These are phyloP conservation scores for Yponomeuta plumbellus DNA, from an alignment of 2,888 invertebrate genomes.

Conservation along the genomic window DNA sequence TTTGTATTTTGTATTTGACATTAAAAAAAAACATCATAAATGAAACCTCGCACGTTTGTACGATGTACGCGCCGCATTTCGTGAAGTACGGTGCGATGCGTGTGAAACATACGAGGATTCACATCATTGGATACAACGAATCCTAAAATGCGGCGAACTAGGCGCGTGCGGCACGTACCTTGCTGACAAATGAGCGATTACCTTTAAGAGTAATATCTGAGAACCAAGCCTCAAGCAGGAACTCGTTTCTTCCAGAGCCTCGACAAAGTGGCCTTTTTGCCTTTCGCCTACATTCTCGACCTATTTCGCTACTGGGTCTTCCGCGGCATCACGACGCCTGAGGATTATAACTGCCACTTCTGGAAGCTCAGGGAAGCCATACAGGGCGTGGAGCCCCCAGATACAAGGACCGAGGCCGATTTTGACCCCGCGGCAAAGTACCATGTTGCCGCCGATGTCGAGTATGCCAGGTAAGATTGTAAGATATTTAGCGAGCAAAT, in stretches of 20 bases:
- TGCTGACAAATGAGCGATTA: too few relatives aligned
- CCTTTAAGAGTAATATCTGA: too few relatives aligned
- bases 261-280: slow-evolving; percentile 82
- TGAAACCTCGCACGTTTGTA: too few relatives aligned
- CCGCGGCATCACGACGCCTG: slow-evolving; percentile 74
- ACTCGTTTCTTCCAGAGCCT: slow-evolving; percentile 36
- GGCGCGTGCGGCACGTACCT: too few relatives aligned
- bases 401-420: slow-evolving; percentile 76
- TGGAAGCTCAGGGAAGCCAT: slow-evolving; percentile 77
- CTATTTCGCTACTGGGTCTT: slow-evolving; percentile 82
- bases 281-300: slow-evolving; percentile 82
- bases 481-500: slow-evolving; percentile 20
- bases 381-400: slow-evolving; percentile 80
- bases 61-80: too few relatives aligned
- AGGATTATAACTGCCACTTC: slow-evolving; percentile 81
- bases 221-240: too few relatives aligned
- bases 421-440: slow-evolving; percentile 83
- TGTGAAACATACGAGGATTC: too few relatives aligned
- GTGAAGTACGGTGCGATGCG: too few relatives aligned
- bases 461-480: slow-evolving; percentile 77
- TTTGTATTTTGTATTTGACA: too few relatives aligned
- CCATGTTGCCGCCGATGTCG: slow-evolving; percentile 80
- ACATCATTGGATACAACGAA: too few relatives aligned
- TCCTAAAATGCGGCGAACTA: too few relatives aligned
- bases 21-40: too few relatives aligned